Evolutionary conservation across 2,113 vertebrate species (phyloP), one percentile per base, ranked within the genome.

Genomic region (Grammomys dolichurus): DNA sequence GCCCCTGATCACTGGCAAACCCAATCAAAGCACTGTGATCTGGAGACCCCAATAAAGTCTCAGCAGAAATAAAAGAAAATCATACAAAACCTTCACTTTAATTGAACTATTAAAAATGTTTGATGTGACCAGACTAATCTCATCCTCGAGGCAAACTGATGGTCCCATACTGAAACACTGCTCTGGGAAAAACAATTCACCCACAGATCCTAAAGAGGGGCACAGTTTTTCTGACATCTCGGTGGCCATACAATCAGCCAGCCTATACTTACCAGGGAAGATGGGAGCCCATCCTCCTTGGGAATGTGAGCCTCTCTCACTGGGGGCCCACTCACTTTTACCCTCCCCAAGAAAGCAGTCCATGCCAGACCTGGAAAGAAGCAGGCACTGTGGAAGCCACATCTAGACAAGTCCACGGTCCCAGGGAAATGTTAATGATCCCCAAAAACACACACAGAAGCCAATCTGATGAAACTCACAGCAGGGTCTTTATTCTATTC

Each of bases 81-180:
- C 17, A 5, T 86, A 60, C 28, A 80, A 22, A 72, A 11, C 33
- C 58, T 43, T 90, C 28, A 46, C 51, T 91, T 33, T 69, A 13
- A 69, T 36, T 69, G 67, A 36, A 31, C 93, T 63, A 69, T 76
- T 78, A 78, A 82, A 82, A 95, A 85, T 70, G 70, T 95, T 75
- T 67, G 16, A 90, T 72, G 69, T 46, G 36, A 81, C n/a, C 80
- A 67, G 11, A 77, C 90, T 81, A 90, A 81, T 81, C 72, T 88
- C 82, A 75, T 51, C n/a, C 17, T 77, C 1, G 13, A 95, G 87
- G 86, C 86, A 36, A 90, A 63, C 40, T 0, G 0, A 69, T 95
- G 88, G 43, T 92, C 78, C 85, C 70, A 54, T 56, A 69, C 58
- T 70, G 65, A 60, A 67, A 11, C 17, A 14, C 33, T 70, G 20